Base-by-base conservation (phyloP, 1,140 invertebrate species). In the Armadillidium nasatum region DNA sequence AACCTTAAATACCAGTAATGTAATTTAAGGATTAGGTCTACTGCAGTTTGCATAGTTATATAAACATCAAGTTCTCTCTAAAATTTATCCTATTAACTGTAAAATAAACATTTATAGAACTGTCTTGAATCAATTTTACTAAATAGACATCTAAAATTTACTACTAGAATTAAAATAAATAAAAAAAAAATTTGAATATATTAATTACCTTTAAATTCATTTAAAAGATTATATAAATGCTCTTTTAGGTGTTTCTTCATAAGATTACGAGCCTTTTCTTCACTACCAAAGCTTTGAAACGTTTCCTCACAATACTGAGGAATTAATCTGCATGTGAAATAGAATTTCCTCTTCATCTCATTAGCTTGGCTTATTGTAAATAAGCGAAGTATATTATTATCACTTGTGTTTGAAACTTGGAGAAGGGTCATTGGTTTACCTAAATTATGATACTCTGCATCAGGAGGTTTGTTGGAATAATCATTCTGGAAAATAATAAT, bases 271-370 rank as follows among this genome's bases (percentile, higher is more conserved):
- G 50, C 50, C 19, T 60, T 60, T 15, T 60, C 50, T 60, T 60
- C 50, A 60, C 50, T 60, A 19, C 50, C 50, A 60, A 60, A 60
- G 7, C 50, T 60, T 19, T 60, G 50, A 60, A 60, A 60, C 7
- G 50, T 60, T 7, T 60, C 50, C 19, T 60, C 50, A 60, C 50
- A 60, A 60, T 60, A 19, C 19, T 60, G 50, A 15, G 50, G 50
- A 60, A 60, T 60, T 60, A 60, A 60, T 19, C 50, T 13, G 19
- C 50, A 60, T 60, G 50, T 60, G 50, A 60, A 60, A 19, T 60
- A 60, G 7, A 60, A 60, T 7, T 60, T 60, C 11, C 50, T 13
- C 50, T 60, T 60, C 19, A 60, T 13, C 7, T 60, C 50, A 60
- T 60, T 60, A 4, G 50, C 50, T 19, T 60, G 50, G 7, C 50